Evolutionary conservation across 2,888 invertebrate genomes (phyloP).

Genomic region (Thumatha senex): DNA sequence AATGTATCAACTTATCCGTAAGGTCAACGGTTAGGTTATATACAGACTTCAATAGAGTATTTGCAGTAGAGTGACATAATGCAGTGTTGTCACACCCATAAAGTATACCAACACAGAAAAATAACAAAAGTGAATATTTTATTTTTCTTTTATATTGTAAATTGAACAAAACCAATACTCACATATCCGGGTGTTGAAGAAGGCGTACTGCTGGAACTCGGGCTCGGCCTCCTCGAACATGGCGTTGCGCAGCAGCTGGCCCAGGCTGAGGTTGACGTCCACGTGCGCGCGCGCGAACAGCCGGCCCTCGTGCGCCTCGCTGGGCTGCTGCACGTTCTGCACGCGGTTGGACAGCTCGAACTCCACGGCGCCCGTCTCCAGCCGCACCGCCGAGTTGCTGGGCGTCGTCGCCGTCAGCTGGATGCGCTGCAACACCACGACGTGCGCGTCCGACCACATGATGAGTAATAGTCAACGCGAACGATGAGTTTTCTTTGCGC

Average conservation of each 20-base stretch:
- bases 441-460: no score
- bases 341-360: slow-evolving; percentile 97
- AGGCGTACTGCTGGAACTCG: slow-evolving; percentile 98
- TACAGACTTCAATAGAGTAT: no score
- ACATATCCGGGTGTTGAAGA: slow-evolving; percentile 97
- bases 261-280: slow-evolving; percentile 96
- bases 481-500: no score
- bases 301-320: slow-evolving; percentile 87
- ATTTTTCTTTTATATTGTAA: no score
- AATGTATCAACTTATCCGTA: no score
- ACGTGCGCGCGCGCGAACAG: slow-evolving; percentile 90
- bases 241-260: slow-evolving; percentile 95
- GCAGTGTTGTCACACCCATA: no score
- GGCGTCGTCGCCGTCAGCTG: slow-evolving; percentile 99
- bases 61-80: no score
- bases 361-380: slow-evolving; percentile 97
- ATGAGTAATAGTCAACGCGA: no score
- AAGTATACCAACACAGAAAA: no score
- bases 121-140: no score
- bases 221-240: slow-evolving; percentile 98
- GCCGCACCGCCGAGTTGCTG: slow-evolving; percentile 96
- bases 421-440: slow-evolving; percentile 89
- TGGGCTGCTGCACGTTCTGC: slow-evolving; percentile 92
- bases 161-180: slow-evolving; percentile 33
- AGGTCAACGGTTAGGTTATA: no score